Percentiles rank a stretch among this genome's conserved stretches.
Conservation (phyloP, 2,888 invertebrate species). For the Diabrotica balteata region DNA sequence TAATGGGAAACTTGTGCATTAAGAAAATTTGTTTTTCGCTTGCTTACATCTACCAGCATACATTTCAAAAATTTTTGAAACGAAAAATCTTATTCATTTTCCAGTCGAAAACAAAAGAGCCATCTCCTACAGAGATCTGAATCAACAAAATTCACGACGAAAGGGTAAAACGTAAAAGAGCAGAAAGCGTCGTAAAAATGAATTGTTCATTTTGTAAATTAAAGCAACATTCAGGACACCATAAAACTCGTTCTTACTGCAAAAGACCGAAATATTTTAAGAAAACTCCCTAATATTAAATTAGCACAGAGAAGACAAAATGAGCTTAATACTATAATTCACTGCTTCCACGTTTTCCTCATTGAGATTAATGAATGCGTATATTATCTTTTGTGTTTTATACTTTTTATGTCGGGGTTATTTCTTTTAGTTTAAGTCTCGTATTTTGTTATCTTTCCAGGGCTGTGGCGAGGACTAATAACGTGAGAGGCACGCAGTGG, state of each 20-base stretch:
- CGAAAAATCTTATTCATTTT: not conserved
- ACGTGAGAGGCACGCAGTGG: too few species aligned
- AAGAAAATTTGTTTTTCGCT: too few species aligned
- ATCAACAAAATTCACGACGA: not conserved
- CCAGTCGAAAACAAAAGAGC: not conserved
- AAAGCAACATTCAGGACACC: not conserved
- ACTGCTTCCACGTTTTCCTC: conserved; percentile 24
- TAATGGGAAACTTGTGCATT: too few species aligned
- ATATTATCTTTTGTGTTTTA: conserved; percentile 29
- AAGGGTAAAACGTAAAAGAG: not conserved
- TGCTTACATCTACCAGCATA: too few species aligned
- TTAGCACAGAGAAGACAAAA: conserved; percentile 19
- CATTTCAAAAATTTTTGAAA: not conserved
- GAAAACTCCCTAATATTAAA: conserved; percentile 10
- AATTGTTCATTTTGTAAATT: conserved; percentile 5
- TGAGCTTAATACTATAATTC: conserved; percentile 25
- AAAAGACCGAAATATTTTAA: conserved; percentile 7
- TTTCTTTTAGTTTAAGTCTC: conserved; percentile 23
- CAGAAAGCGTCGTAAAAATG: conserved; percentile 6
- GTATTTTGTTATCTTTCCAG: conserved; percentile 8
- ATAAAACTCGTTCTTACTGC: not conserved
- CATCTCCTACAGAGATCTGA: not conserved
- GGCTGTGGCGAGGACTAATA: not conserved
- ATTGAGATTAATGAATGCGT: conserved; percentile 32
- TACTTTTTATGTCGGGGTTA: conserved; percentile 20